Evolutionary conservation across 2,113 vertebrate species (phyloP).

Genomic region (Buteo buteo): DNA sequence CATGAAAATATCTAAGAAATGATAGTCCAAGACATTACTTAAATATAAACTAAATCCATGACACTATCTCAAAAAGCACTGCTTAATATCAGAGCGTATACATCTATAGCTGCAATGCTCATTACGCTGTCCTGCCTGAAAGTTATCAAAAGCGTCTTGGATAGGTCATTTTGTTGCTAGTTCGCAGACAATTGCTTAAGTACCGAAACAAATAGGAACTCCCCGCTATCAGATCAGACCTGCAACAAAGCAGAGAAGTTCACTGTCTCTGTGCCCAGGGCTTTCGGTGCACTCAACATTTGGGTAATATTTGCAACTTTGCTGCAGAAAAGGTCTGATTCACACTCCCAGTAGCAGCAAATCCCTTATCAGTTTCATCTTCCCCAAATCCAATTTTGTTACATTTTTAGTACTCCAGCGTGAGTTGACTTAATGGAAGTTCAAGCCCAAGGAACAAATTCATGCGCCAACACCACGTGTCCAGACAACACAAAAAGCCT

Average conservation of each 20-base stretch:
- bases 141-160: neutral
- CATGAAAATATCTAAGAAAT: neutral
- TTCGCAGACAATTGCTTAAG: neutral
- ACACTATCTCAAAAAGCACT: neutral
- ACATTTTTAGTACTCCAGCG: neutral
- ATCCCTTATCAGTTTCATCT: neutral
- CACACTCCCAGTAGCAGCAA: neutral
- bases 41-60: neutral
- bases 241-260: neutral
- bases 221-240: neutral
- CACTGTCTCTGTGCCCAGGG: fast-evolving
- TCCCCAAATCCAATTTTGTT: neutral
- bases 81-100: neutral
- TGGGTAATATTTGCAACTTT: neutral
- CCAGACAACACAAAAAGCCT: neutral
- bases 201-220: neutral
- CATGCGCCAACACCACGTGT: fast-evolving
- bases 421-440: neutral
- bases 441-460: neutral
- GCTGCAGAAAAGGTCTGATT: neutral
- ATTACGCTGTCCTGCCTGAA: neutral
- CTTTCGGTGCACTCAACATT: neutral
- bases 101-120: neutral
- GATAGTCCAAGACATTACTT: neutral
- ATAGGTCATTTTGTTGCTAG: neutral